Conservation (phyloP, 1,140 invertebrate species). For the Battus philenor region DNA sequence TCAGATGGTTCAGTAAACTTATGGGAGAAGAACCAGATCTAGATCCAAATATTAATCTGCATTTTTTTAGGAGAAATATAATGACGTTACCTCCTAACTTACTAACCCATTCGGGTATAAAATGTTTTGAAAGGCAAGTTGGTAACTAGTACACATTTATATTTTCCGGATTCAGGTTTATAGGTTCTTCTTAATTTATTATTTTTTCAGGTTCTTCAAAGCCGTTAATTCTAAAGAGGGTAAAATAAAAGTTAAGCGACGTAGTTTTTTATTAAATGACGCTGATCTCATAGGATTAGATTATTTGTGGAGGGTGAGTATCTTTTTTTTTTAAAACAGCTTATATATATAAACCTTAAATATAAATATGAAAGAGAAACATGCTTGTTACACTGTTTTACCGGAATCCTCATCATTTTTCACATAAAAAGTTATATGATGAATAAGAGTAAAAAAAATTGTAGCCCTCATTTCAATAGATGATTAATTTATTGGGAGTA, state of each 20-base stretch:
- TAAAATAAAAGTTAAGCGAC: slow-evolving; percentile 91
- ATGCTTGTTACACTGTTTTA: too few species aligned
- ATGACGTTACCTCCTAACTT: slow-evolving; percentile 93
- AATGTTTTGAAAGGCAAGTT: slow-evolving; percentile 80
- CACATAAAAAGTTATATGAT: too few species aligned
- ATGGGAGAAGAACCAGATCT: slow-evolving; percentile 98
- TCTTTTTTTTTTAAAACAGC: slow-evolving; percentile 5
- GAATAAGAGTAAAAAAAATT: too few species aligned
- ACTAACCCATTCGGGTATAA: slow-evolving; percentile 96
- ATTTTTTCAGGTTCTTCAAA: slow-evolving; percentile 90
- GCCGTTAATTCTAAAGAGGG: slow-evolving; percentile 97
- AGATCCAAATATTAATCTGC: slow-evolving; percentile 96
- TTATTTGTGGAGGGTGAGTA: slow-evolving; percentile 94
- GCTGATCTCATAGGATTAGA: slow-evolving; percentile 96
- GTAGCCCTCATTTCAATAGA: too few species aligned
- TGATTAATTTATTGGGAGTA: slow-evolving; percentile 21
- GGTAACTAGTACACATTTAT: too few species aligned
- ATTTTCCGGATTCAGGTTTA: too few species aligned
- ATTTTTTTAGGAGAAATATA: slow-evolving; percentile 98
- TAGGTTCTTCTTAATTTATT: slow-evolving; percentile 15
- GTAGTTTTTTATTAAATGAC: slow-evolving; percentile 88
- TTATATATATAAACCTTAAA: too few species aligned
- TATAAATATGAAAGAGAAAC: too few species aligned
- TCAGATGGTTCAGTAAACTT: slow-evolving; percentile 99
- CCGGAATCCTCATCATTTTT: too few species aligned